phyloP scores from a whole-genome alignment of 1,140 invertebrate species.

The Pteromalus puparum region DNA sequence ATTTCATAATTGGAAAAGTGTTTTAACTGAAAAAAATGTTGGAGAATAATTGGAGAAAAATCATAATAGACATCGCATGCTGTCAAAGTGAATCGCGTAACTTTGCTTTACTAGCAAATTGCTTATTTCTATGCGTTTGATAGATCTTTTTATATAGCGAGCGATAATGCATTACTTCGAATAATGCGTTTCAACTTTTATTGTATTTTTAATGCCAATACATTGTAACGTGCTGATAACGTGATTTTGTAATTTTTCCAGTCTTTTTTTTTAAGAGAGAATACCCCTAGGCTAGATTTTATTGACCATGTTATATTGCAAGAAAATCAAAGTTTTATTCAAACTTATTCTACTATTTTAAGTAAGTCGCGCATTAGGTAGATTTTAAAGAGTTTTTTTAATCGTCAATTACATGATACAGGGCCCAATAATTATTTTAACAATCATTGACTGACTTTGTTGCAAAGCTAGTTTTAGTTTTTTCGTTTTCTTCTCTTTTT shows the following conservation, averaged over 20 bases:
- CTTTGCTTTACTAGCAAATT: not conserved
- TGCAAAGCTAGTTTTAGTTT: constrained; percentile 28
- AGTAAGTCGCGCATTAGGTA: constrained; percentile 27
- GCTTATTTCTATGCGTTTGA: not conserved
- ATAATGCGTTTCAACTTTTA: not conserved
- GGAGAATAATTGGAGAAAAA: not conserved
- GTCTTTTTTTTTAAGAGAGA: constrained; percentile 30
- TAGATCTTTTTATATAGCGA: not conserved
- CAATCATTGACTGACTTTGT: constrained; percentile 47
- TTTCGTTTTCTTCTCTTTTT: not conserved
- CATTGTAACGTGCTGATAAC: constrained; percentile 43
- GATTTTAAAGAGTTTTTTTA: constrained; percentile 41
- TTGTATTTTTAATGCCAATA: constrained; percentile 36
- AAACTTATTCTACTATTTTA: constrained; percentile 40
- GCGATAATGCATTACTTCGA: not conserved
- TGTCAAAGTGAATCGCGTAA: not conserved
- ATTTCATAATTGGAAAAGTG: constrained; percentile 21
- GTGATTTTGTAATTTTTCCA: constrained; percentile 20
- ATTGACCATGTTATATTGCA: constrained; percentile 46
- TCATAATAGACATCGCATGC: not conserved
- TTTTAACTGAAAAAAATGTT: not conserved
- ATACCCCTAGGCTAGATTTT: constrained; percentile 38
- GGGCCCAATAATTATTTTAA: constrained; percentile 48
- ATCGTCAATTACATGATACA: constrained; percentile 33
- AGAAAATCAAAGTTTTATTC: constrained; percentile 49